Evolutionary conservation across 2,113 vertebrate species (phyloP), one percentile per base, ranked within the genome.

Genomic region (Myotis brandtii): DNA sequence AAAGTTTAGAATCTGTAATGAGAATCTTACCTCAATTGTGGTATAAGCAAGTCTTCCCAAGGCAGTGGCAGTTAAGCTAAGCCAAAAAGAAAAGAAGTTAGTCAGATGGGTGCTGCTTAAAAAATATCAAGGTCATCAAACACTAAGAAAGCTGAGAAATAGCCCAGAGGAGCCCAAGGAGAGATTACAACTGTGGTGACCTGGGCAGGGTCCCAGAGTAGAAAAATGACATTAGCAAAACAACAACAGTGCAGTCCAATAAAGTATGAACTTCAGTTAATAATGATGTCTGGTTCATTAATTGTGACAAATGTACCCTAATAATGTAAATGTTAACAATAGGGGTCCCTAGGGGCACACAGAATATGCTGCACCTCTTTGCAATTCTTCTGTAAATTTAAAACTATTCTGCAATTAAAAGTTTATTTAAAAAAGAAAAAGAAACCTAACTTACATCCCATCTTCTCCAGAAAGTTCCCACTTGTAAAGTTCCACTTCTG

Each of bases 311-410:
- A 52, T 14, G 17, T 34, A 32, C 11, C 13, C 12, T 43, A 62
- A 21, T 21, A 30, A 67, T 6, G 7, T 52, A 73, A 66, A 59
- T 32, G 46, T 37, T 7, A 50, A 50, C 73, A 32, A 3, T 7
- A 52, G 12, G 14, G 34, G 13, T 7, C 25, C 59, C 5, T 2
- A 7, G 5, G 17, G 27, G 8, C n/a, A 34, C 2, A 40, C 0
- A 12, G 7, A 64, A 56, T 2, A 1, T 6, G 50, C 2, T 46
- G 25, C 1, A 43, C 2, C 7, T 69, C 21, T 67, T 69, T 83
- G 14, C 3, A 46, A 54, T 4, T 54, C 32, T 75, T 59, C 25
- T 77, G 7, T 64, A 76, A 69, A 54, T 32, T 43, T 54, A 20
- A 66, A 84, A 85, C 21, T 27, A 27, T 46, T 54, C 10, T 27